phyloP scores from a whole-genome alignment of 2,113 vertebrate genomes.

The Litocranius walleri region DNA sequence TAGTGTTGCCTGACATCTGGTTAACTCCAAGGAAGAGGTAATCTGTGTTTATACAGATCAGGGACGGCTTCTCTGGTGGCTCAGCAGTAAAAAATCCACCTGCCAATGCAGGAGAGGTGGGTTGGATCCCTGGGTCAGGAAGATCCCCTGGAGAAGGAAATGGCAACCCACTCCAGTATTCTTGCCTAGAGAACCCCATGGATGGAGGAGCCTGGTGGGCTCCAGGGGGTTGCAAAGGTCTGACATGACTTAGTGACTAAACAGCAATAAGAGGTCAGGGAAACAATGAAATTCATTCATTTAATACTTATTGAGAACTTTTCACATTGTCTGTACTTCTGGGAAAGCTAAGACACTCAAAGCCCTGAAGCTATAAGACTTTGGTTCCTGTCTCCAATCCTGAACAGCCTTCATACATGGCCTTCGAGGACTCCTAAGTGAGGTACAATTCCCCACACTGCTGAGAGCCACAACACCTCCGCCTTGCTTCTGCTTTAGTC shows the following conservation, averaged over 20 bases:
- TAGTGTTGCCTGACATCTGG: neutral
- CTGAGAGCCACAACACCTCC: neutral
- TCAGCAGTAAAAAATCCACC: neutral
- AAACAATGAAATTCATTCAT: neutral
- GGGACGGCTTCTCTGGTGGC: neutral
- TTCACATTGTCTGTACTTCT: neutral
- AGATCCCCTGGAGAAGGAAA: neutral
- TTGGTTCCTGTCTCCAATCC: neutral
- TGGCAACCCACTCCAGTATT: neutral
- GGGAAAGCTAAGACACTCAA: neutral
- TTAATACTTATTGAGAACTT: neutral
- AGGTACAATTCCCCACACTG: neutral
- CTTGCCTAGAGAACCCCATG: neutral
- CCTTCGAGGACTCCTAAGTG: neutral
- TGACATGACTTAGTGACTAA: fast-evolving
- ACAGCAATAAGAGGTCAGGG: neutral
- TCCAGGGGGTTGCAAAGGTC: neutral
- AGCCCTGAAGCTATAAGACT: neutral
- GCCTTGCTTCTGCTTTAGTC: neutral
- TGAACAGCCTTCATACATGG: fast-evolving
- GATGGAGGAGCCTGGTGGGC: fast-evolving
- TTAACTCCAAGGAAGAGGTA: neutral
- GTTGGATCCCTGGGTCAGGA: neutral
- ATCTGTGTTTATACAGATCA: neutral
- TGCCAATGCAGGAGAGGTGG: neutral